phyloP scores from a whole-genome alignment of 2,888 invertebrate species.

The Euproctis similis region DNA sequence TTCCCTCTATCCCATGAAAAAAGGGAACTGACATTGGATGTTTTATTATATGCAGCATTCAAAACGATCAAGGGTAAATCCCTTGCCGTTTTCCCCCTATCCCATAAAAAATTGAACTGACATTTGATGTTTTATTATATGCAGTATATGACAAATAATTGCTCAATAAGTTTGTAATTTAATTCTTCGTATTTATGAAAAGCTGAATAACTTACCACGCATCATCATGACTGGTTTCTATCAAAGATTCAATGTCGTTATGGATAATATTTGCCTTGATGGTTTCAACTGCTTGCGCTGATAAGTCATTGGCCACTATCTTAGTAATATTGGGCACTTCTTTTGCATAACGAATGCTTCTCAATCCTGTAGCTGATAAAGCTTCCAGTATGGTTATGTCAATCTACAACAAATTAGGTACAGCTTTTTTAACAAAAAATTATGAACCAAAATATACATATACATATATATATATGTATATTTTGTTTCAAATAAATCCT shows the following conservation, averaged over 20 bases:
- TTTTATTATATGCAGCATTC: no score
- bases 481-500: no score
- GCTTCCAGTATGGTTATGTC: constrained; percentile 90
- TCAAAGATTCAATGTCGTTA: constrained; percentile 84
- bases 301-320: constrained; percentile 95
- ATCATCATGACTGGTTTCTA: constrained; percentile 87
- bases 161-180: no score
- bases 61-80: no score
- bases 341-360: constrained; percentile 97
- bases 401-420: constrained; percentile 52
- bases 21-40: no score
- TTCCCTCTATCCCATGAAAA: no score
- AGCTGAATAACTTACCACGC: constrained; percentile 80
- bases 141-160: no score
- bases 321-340: constrained; percentile 89
- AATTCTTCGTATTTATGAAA: neutral
- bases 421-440: no score
- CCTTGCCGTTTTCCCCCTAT: neutral
- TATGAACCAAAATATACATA: no score
- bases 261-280: constrained; percentile 86
- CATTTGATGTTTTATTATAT: no score
- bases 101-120: no score
- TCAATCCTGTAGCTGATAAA: constrained; percentile 94
- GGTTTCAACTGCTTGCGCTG: constrained; percentile 87
- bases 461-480: no score